phyloP scores from a whole-genome alignment of 2,888 invertebrate genomes.

The Noctua janthina region DNA sequence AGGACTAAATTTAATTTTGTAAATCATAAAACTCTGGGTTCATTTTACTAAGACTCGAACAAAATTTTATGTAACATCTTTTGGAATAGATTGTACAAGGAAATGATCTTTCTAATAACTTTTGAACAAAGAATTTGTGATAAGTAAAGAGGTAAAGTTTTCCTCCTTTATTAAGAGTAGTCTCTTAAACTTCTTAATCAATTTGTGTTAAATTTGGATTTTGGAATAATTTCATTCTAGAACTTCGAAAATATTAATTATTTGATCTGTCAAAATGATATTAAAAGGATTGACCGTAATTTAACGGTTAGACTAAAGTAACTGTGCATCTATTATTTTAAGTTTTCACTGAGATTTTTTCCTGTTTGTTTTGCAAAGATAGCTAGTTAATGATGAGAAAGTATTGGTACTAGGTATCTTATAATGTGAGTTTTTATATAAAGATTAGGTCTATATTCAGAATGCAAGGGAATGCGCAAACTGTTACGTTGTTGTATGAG shows the following conservation, averaged over 20 bases:
- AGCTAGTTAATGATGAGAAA: neutral
- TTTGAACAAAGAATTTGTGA: slow-evolving; percentile 62
- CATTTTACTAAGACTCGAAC: slow-evolving; percentile 31
- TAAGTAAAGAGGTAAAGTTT: slow-evolving; percentile 62
- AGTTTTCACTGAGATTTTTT: neutral
- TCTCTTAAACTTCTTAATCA: slow-evolving; percentile 60
- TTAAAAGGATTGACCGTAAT: slow-evolving; percentile 5
- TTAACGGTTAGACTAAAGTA: neutral
- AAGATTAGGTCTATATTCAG: no score
- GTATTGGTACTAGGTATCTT: no score
- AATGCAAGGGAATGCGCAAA: neutral
- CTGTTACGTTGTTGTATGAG: neutral
- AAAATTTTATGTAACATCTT: slow-evolving; percentile 62
- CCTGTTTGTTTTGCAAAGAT: neutral
- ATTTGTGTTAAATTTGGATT: slow-evolving; percentile 54
- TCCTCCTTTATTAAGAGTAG: slow-evolving; percentile 58
- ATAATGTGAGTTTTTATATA: no score
- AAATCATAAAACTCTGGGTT: slow-evolving; percentile 26
- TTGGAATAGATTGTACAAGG: slow-evolving; percentile 58
- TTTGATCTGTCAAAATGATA: slow-evolving; percentile 13
- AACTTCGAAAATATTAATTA: slow-evolving; percentile 38
- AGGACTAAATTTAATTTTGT: slow-evolving; percentile 29
- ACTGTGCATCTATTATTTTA: no score
- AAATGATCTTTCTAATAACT: slow-evolving; percentile 63
- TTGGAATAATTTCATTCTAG: slow-evolving; percentile 39